Base-by-base conservation (phyloP, 2,888 invertebrate genomes). In the Andrena hattorfiana region DNA sequence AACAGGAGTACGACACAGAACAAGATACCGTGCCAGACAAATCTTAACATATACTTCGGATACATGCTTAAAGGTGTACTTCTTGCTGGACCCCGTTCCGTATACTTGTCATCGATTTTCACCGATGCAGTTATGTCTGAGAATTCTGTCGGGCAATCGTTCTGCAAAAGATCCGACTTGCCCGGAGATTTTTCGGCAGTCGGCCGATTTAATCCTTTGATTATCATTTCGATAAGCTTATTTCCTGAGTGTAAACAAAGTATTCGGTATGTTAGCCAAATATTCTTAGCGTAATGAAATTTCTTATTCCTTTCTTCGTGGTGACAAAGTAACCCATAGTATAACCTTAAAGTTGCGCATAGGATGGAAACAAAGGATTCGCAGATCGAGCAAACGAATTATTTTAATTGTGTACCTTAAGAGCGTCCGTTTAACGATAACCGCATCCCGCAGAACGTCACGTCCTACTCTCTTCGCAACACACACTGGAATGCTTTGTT, bases 21-120 rank as follows among this genome's bases (percentile, higher is more conserved):
- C 1, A 81, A 10, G 30, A 73, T 70, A 66, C 56, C 1, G 16
- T 30, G 35, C 13, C 66, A n/a, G 2, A 13, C 7, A 2, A 75
- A 20, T 82, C 56, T 83, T 2, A 64, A 67, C 32, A 54, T 8
- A 23, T 83, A 77, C 68, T 28, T 64, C 0, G 69, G 16, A 66
- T 75, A 75, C 2, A 23, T 20, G 0, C 60, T 54, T 48, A 49
- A 28, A 49, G n/a, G 0, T 23, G 10, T 35, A 49, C 72, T 10
- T n/a, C 0, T 62, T 2, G 1, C 7, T 56, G 13, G n/a, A 62
- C 62, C 16, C n/a, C 54, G 51, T 8, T 69, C 28, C n/a, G 16
- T 35, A 16, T 56, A 3, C 16, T 59, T 60, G 0, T 7, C 26
- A 60, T 60, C 16, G 51, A 59, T 51, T 54, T 76, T 16, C 13